Conservation (phyloP, 2,888 invertebrate genomes). For the Drosophila neonasuta region DNA sequence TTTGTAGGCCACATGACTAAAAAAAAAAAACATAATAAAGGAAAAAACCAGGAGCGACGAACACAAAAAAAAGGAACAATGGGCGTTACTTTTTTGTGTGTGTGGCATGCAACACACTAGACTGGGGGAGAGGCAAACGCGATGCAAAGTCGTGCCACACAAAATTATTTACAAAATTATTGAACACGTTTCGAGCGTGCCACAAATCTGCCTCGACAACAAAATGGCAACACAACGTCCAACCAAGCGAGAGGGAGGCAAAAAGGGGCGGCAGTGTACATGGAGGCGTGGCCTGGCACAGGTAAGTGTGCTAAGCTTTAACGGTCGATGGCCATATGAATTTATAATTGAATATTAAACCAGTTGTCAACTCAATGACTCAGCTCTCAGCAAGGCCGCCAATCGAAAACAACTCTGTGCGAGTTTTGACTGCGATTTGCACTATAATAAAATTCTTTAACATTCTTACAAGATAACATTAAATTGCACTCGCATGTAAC, state of each 20-base stretch:
- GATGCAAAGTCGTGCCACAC: constrained; percentile 28
- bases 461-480: neutral
- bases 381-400: neutral
- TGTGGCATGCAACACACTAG: constrained; percentile 38
- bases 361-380: constrained; percentile 25
- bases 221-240: constrained; percentile 39
- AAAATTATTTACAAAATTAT: constrained; percentile 75
- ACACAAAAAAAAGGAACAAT: constrained; percentile 5
- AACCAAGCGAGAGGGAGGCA: neutral
- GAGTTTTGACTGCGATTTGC: neutral
- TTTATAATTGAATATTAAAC: constrained; percentile 65
- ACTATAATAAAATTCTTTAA: neutral
- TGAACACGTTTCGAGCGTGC: constrained; percentile 71
- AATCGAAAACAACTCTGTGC: neutral
- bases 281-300: constrained; percentile 21
- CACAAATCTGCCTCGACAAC: constrained; percentile 41
- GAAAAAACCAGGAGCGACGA: constrained; percentile 2
- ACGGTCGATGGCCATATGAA: constrained; percentile 50
- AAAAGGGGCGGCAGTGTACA: neutral
- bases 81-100: constrained; percentile 30
- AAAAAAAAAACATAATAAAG: constrained; percentile 2
- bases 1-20: constrained; percentile 62
- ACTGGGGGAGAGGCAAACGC: neutral
- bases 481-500: too few relatives aligned
- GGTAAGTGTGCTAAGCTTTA: constrained; percentile 17